These are phyloP conservation scores for Drosophila nebulosa DNA, from an alignment of 1,140 invertebrate species.

Conservation along the genomic window DNA sequence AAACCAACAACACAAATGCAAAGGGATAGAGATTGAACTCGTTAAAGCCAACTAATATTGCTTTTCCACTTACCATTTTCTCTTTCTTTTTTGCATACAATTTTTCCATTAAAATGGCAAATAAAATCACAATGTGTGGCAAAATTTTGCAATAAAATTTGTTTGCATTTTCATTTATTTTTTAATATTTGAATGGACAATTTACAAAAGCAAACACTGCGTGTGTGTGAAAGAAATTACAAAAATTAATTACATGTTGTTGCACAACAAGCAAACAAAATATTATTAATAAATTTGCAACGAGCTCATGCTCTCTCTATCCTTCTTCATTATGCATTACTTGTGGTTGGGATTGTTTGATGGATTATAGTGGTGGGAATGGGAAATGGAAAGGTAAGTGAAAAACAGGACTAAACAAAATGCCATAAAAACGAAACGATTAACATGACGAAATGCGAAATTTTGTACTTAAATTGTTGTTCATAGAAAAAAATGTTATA, in stretches of 20 bases:
- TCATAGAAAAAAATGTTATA: conserved; percentile 23
- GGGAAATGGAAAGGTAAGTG: conserved; percentile 5
- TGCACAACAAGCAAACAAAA: conserved; percentile 55
- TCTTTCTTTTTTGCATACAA: not conserved
- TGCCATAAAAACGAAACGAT: conserved; percentile 18
- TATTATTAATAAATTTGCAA: conserved; percentile 47
- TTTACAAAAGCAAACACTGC: conserved; percentile 53
- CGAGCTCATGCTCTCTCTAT: conserved; percentile 57
- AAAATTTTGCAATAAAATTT: conserved; percentile 13
- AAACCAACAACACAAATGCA: conserved; percentile 72
- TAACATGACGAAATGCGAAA: conserved; percentile 42
- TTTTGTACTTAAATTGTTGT: conserved; percentile 64
- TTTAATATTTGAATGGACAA: conserved; percentile 33
- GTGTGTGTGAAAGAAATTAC: conserved; percentile 34
- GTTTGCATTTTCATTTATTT: conserved; percentile 45
- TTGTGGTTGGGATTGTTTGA: conserved; percentile 19
- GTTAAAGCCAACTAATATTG: conserved; percentile 63
- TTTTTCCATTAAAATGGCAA: conserved; percentile 61
- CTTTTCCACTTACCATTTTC: conserved; percentile 68
- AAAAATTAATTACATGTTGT: conserved; percentile 53
- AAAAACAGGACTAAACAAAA: conserved; percentile 20
- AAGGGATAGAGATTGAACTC: conserved; percentile 76
- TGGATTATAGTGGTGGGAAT: conserved; percentile 13
- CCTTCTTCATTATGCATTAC: conserved; percentile 73
- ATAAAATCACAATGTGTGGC: conserved; percentile 57